Evolutionary conservation across 2,797 vertebrate genomes (phyloP).

Genomic region (Pterois miles): DNA sequence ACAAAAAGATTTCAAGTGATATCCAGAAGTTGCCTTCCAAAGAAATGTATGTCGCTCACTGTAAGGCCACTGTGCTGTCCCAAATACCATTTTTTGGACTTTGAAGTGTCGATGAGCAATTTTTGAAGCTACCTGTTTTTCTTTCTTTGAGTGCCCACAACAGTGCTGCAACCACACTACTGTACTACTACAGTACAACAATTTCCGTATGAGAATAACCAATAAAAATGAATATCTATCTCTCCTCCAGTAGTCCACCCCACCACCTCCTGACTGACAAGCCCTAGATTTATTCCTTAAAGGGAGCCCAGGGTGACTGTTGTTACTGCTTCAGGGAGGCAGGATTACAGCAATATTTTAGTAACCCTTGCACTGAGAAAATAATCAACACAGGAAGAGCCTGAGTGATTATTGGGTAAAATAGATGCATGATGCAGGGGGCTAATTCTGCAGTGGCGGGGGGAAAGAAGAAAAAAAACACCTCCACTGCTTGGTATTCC

Average conservation of each 20-base stretch:
- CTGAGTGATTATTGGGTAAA: conserved; percentile 70
- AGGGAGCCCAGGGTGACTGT: conserved; percentile 56
- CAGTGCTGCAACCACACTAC: too few relatives aligned
- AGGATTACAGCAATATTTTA: conserved; percentile 80
- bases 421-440: conserved; percentile 69
- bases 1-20: too few relatives aligned
- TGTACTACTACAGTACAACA: too few relatives aligned
- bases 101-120: too few relatives aligned
- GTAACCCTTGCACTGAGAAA: conserved; percentile 75
- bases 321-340: conserved; percentile 62
- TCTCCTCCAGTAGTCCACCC: conserved; percentile 5
- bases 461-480: conserved; percentile 6
- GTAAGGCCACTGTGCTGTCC: too few relatives aligned
- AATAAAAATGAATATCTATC: not conserved
- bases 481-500: conserved; percentile 73
- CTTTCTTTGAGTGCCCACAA: too few relatives aligned
- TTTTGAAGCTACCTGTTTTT: too few relatives aligned
- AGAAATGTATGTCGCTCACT: conserved; percentile 25
- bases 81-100: too few relatives aligned
- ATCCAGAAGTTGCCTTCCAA: not conserved
- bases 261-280: conserved; percentile 50
- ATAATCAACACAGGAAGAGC: conserved; percentile 69
- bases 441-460: conserved; percentile 59
- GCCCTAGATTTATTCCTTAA: conserved; percentile 67
- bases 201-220: too few relatives aligned